Evolutionary conservation across 2,113 vertebrate genomes (phyloP).

Genomic region (Climacteris rufus): DNA sequence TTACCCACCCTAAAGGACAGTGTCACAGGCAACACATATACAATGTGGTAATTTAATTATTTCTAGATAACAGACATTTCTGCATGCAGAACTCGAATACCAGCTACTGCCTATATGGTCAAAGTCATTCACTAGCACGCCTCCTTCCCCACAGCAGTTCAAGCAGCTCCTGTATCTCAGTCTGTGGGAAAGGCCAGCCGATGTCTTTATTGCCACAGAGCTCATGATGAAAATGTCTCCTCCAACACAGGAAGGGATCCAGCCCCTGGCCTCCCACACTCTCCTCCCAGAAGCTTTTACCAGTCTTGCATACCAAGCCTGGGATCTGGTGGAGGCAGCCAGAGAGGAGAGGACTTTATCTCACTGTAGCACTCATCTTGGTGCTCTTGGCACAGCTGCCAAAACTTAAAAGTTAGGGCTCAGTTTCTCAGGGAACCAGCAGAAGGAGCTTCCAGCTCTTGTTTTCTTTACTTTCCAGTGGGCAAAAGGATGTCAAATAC

Average conservation of each 20-base stretch:
- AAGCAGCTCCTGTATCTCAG: not conserved
- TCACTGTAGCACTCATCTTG: not conserved
- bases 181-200: not conserved
- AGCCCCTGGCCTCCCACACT: not conserved
- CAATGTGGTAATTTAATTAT: accelerated
- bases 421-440: not conserved
- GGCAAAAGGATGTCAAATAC: not conserved
- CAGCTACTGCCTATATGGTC: not conserved
- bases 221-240: not conserved
- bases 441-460: not conserved
- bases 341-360: not conserved
- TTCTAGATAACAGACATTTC: not conserved
- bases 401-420: not conserved
- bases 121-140: not conserved
- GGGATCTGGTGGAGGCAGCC: not conserved
- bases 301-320: not conserved
- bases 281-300: not conserved
- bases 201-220: not conserved
- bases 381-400: not conserved
- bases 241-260: not conserved
- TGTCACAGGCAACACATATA: not conserved
- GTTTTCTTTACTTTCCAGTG: not conserved
- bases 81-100: not conserved
- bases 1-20: not conserved
- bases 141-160: not conserved